Evolutionary conservation across 2,888 invertebrate species (phyloP), one percentile per base, ranked within the genome.

Genomic region (Euproctis similis): DNA sequence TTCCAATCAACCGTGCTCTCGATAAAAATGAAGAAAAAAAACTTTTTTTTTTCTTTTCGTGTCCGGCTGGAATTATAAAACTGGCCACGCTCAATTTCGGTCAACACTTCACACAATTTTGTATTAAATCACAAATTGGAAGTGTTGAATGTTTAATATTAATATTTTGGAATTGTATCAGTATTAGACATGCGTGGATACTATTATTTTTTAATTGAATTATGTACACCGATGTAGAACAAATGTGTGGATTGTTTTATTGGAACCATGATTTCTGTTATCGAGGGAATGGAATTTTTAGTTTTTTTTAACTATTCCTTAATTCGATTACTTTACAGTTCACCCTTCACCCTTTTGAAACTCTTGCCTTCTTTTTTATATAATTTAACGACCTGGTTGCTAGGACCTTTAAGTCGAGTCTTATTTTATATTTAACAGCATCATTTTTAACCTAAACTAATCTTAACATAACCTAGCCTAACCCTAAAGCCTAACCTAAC

Each of bases 1-100:
- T 76, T 77, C 80, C 77, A 78, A 80, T 77, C 73, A 77, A 66
- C 56, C 50, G 63, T 58, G 63, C 61, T 63, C 52, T 63, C 70
- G 66, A 72, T 76, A 71, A 73, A 75, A 55, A 66, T 59, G 53
- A 56, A n/a, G n/a, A n/a, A n/a, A n/a, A n/a, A n/a, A n/a, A n/a
- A n/a, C n/a, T n/a, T n/a, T n/a, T n/a, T n/a, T n/a, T n/a, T n/a
- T n/a, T n/a, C n/a, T n/a, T n/a, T 59, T 59, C 48, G 36, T 48
- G 24, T 45, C 51, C 47, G 39, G 47, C 48, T 54, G 55, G 56
- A 57, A 59, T 64, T 59, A 49, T 52, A 53, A n/a, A 54, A 51
- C 48, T 51, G 53, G 46, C 53, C 50, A 60, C 60, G 64, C 48
- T 60, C 59, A 52, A 65, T 68, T 68, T 60, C 49, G 47, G 56